Conservation (phyloP, 2,888 invertebrate species). For the Epinotia nisella region DNA sequence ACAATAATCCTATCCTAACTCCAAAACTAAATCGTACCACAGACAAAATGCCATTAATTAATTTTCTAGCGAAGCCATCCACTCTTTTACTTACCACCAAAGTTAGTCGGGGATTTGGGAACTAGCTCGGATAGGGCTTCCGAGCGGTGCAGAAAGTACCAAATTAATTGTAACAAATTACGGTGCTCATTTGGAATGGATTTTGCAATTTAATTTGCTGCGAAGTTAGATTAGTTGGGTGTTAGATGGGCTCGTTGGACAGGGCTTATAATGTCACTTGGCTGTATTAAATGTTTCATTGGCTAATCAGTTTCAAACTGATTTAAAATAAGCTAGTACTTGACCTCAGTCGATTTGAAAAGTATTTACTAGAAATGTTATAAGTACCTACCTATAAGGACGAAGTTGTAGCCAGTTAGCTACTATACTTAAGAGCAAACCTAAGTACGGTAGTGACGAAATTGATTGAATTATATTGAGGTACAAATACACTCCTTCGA, state of each 20-base stretch:
- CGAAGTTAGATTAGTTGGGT: conserved; percentile 40
- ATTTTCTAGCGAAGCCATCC: conserved; percentile 40
- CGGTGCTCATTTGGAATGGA: conserved; percentile 35
- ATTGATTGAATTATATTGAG: no score
- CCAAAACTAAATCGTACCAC: conserved; percentile 25
- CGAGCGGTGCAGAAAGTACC: conserved; percentile 26
- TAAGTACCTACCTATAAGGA: no score
- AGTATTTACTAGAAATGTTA: no score
- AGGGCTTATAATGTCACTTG: background rate
- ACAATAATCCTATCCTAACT: conserved; percentile 22
- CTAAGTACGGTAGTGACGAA: no score
- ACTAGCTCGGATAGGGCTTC: conserved; percentile 38
- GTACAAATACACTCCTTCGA: no score
- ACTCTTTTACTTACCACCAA: conserved; percentile 41
- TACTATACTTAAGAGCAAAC: no score
- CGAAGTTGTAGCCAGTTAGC: no score
- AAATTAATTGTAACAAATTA: conserved; percentile 42
- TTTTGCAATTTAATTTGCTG: conserved; percentile 40
- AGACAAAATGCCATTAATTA: conserved; percentile 40
- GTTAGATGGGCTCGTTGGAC: conserved; percentile 30
- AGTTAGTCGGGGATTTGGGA: conserved; percentile 42
- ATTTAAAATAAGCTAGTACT: no score
- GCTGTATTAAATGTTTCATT: background rate
- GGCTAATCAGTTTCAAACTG: background rate
- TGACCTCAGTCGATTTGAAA: no score